phyloP scores from a whole-genome alignment of 2,888 invertebrate species.

The Clepsis dumicolana region DNA sequence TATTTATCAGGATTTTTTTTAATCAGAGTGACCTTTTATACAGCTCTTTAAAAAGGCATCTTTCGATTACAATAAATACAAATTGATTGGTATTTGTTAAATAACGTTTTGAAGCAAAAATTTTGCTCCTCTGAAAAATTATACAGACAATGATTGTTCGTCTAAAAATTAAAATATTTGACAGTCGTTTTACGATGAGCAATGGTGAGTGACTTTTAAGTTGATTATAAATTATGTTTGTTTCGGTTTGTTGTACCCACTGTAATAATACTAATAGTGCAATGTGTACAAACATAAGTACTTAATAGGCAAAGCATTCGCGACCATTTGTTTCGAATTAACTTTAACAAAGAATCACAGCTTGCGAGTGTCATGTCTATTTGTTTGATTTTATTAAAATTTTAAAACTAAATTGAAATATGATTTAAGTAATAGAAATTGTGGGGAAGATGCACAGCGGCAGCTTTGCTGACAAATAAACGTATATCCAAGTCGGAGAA shows the following conservation, averaged over 20 bases:
- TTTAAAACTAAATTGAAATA: background rate
- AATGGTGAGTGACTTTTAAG: background rate
- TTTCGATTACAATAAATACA: background rate
- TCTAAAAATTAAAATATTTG: background rate
- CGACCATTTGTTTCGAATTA: background rate
- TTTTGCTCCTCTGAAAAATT: no score
- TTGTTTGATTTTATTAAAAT: background rate
- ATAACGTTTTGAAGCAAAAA: no score
- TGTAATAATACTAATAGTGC: background rate
- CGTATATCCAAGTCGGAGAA: no score
- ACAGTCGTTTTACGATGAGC: background rate
- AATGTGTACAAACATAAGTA: background rate
- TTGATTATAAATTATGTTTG: background rate
- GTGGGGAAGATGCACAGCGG: background rate
- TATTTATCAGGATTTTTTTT: background rate
- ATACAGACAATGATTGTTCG: no score
- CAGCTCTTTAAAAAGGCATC: background rate
- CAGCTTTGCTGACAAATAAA: background rate
- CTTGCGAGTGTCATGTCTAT: slow-evolving; percentile 16
- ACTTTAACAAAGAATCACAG: background rate
- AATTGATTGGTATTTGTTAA: background rate
- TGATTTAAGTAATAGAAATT: background rate
- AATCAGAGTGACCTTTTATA: background rate
- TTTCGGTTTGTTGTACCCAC: background rate
- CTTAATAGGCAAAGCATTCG: slow-evolving; percentile 11